These are phyloP conservation scores for Philotrypesis tridentata DNA, from an alignment of 1,140 invertebrate species.

Conservation along the genomic window DNA sequence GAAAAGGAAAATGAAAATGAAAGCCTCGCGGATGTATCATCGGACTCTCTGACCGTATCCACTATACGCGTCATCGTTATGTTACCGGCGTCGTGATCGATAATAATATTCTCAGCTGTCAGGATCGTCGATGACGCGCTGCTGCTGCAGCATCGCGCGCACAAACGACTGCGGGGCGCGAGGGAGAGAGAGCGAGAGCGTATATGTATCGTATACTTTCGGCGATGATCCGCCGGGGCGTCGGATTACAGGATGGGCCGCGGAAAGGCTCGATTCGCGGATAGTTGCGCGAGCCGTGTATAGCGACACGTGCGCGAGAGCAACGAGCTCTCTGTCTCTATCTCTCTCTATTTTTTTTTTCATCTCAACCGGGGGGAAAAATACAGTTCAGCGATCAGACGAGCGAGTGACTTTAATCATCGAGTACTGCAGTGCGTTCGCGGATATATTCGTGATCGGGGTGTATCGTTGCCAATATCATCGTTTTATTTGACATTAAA, in stretches of 20 bases:
- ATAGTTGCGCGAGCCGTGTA: neutral
- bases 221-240: neutral
- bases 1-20: conserved; percentile 34
- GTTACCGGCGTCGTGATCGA: neutral
- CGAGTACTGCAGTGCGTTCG: neutral
- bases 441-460: neutral
- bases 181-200: neutral
- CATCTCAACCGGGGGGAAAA: neutral
- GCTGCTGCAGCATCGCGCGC: neutral
- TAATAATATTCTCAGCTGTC: conserved; percentile 37
- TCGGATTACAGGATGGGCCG: neutral
- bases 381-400: neutral
- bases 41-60: neutral
- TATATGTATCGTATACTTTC: neutral
- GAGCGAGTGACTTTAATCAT: neutral
- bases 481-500: conserved; percentile 68
- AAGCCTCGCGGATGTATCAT: neutral
- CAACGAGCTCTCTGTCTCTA: neutral
- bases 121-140: neutral
- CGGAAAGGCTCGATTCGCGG: neutral
- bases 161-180: neutral
- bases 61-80: neutral
- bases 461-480: conserved; percentile 48
- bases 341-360: too few relatives aligned
- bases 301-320: neutral